These are phyloP conservation scores for Elaphurus davidianus DNA, from an alignment of 2,113 vertebrate species.

Conservation along the genomic window DNA sequence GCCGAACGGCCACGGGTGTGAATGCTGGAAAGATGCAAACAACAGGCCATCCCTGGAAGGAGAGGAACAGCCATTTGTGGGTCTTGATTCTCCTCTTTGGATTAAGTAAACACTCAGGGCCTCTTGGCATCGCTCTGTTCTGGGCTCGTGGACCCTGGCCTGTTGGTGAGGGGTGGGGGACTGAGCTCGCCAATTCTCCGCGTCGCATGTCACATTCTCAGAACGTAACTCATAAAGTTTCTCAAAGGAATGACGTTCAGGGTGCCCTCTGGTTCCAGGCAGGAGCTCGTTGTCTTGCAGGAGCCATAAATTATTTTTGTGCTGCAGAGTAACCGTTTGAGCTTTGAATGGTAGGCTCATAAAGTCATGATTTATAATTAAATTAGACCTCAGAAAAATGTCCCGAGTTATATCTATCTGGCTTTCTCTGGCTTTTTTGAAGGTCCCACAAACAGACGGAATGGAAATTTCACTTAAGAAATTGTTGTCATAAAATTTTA, in stretches of 20 bases:
- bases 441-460: conserved; percentile 50
- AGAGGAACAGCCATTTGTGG: not conserved
- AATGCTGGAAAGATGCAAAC: conserved; percentile 61
- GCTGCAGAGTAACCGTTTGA: not conserved
- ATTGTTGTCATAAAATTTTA: conserved; percentile 60
- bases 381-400: conserved; percentile 69
- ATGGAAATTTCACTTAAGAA: conserved; percentile 65
- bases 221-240: not conserved
- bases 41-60: conserved; percentile 47
- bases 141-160: not conserved
- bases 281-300: not conserved
- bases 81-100: conserved; percentile 16
- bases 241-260: not conserved
- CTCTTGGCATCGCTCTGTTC: accelerated
- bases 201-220: not conserved
- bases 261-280: not conserved
- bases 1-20: conserved; percentile 38
- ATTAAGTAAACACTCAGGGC: not conserved
- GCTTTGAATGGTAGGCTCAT: conserved; percentile 29
- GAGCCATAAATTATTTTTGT: conserved; percentile 18
- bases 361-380: conserved; percentile 71
- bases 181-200: not conserved
- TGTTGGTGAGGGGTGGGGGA: accelerated
- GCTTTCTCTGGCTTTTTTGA: conserved; percentile 56
- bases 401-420: conserved; percentile 57